Evolutionary conservation across 2,113 vertebrate genomes (phyloP), one percentile per base, ranked within the genome.

Genomic region (Ciconia maguari): DNA sequence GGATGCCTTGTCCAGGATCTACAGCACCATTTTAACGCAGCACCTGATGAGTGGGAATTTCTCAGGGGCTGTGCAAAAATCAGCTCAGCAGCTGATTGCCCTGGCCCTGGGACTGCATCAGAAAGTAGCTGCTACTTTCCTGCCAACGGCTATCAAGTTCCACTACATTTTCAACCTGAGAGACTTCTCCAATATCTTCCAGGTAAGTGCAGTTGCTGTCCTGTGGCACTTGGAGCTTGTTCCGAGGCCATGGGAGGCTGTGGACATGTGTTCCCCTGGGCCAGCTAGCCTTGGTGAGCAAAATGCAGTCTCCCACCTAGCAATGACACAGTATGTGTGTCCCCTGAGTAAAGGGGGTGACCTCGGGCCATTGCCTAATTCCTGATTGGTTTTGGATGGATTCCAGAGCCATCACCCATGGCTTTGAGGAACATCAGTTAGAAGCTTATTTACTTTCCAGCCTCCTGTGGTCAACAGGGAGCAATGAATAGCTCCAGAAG

Each of bases 131-230:
- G 87, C 98, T 85, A 97, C 97, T 4, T 99, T 99, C 96, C 98
- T 99, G 52, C 99, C 99, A 66, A 99, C 99, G 0, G 99, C 99
- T 2, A 81, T 99, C 97, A 99, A 99, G 97, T 99, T 99, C 97
- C 99, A 99, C 98, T 99, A 99, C 13, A 65, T 99, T 93, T 99
- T 99, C 96, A 99, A 99, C 95, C 98, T 99, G 85, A 98, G 99
- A 48, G 99, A 99, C 97, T 98, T 99, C 46, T 99, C 99, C 98
- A 99, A 98, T 90, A 99, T 99, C 87, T 99, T 99, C 97, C 99
- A 99, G 97, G 99, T 99, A 87, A 97, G 98, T 81, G 78, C 57
- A 77, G 26, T 48, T 84, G 34, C 72, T 81, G 15, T 69, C 21
- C 44, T 57, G 14, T 54, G 62, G 26, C 27, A 32, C 24, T 65